phyloP scores from a whole-genome alignment of 2,113 vertebrate genomes.

The Oceanites oceanicus region DNA sequence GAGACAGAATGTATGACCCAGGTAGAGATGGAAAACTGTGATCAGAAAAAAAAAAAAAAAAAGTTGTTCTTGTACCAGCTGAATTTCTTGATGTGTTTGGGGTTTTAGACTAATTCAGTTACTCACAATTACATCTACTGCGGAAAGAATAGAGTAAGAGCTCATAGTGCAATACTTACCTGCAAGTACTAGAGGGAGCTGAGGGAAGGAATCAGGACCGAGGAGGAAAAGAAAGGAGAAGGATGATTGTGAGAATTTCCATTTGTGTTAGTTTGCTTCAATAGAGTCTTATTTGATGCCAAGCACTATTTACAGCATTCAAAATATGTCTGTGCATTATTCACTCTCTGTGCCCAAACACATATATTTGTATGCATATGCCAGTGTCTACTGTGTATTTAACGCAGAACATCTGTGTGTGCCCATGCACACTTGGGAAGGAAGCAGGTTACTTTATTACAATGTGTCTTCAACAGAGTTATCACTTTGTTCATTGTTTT shows the following conservation, averaged over 20 bases:
- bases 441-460: not conserved
- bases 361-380: not conserved
- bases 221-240: not conserved
- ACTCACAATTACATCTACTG: not conserved
- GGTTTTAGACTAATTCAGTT: not conserved
- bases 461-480: not conserved
- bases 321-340: not conserved
- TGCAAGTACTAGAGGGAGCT: constrained; percentile 6
- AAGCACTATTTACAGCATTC: not conserved
- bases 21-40: not conserved
- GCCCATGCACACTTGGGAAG: not conserved
- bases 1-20: not conserved
- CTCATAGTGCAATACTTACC: not conserved
- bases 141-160: not conserved
- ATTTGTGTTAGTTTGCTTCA: not conserved
- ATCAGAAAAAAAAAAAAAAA: not conserved
- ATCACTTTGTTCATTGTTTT: not conserved
- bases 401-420: not conserved
- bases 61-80: not conserved
- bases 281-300: not conserved
- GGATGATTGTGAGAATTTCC: not conserved
- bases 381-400: not conserved
- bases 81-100: not conserved
- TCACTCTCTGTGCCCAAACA: not conserved
- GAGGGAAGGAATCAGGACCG: not conserved